A percentile compares a stretch with the other conserved stretches of the same genome.
Conservation (phyloP, 2,888 invertebrate genomes). For the Lasioglossum vierecki region DNA sequence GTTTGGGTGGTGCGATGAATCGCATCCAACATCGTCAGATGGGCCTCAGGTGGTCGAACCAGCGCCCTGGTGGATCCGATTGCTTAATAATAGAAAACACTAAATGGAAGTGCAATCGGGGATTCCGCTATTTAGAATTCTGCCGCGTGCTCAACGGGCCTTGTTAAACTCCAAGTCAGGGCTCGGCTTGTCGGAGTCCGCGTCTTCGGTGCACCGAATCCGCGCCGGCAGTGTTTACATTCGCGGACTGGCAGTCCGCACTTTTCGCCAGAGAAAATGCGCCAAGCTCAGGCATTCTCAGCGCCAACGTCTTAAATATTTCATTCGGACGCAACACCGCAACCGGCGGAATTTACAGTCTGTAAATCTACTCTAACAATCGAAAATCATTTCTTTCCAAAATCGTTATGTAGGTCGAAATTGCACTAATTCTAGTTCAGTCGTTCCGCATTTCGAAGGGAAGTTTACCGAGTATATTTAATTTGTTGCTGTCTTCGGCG, state of each 20-base stretch:
- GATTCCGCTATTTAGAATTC: not conserved
- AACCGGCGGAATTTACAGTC: slow-evolving; percentile 41
- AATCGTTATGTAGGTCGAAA: not conserved
- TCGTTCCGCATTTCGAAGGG: no score
- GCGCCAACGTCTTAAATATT: slow-evolving; percentile 62
- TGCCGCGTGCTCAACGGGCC: not conserved
- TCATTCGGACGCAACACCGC: slow-evolving; percentile 47
- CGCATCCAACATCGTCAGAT: not conserved
- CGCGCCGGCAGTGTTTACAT: not conserved
- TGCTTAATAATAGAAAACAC: slow-evolving; percentile 6
- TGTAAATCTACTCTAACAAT: not conserved
- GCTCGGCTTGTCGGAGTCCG: not conserved
- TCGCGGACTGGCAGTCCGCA: not conserved
- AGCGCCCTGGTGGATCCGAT: not conserved
- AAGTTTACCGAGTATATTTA: no score
- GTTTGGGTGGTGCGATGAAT: not conserved
- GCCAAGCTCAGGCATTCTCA: slow-evolving; percentile 61
- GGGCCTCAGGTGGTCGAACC: not conserved
- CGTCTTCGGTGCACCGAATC: not conserved
- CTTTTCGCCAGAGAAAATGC: slow-evolving; percentile 38
- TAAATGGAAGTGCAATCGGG: not conserved
- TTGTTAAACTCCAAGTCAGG: slow-evolving; percentile 6
- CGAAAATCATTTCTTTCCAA: not conserved
- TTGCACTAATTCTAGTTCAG: no score
- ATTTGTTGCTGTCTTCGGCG: no score